phyloP scores from a whole-genome alignment of 2,797 vertebrate species.

The Acropternis orthonyx region DNA sequence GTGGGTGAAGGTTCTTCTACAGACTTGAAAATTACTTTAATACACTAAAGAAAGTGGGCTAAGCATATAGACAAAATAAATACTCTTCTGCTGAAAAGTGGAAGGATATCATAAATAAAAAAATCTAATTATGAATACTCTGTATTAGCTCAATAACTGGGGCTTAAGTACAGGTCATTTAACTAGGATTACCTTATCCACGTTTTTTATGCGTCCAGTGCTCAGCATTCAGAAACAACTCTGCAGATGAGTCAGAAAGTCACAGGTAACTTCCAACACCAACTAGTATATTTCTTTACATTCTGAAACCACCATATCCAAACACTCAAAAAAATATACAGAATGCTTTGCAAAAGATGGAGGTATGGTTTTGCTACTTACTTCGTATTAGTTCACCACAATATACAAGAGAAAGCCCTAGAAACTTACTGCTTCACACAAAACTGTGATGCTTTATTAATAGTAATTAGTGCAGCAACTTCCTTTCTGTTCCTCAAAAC shows the following conservation, averaged over 20 bases:
- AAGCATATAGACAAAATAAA: not conserved
- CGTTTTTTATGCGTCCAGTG: not conserved
- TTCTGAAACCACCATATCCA: not conserved
- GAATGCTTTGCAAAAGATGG: not conserved
- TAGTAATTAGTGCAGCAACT: not conserved
- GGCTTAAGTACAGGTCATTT: not conserved
- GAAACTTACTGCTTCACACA: not conserved
- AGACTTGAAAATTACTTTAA: not conserved
- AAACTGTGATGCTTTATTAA: not conserved
- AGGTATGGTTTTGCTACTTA: not conserved
- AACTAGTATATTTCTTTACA: not conserved
- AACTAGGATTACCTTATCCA: not conserved
- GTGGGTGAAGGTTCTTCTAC: not conserved
- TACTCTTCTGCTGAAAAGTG: not conserved
- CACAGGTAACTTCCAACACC: not conserved
- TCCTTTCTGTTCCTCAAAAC: not conserved
- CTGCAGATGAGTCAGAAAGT: not conserved
- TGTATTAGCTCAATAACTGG: not conserved
- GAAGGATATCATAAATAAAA: not conserved
- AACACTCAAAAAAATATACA: not conserved
- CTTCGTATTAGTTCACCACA: not conserved
- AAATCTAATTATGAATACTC: not conserved
- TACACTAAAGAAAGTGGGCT: not conserved
- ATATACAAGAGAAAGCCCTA: not conserved
- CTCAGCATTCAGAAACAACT: not conserved